Evolutionary conservation across 2,797 vertebrate genomes (phyloP), one percentile per base, ranked within the genome.

Genomic region (Syndactyla subalaris): DNA sequence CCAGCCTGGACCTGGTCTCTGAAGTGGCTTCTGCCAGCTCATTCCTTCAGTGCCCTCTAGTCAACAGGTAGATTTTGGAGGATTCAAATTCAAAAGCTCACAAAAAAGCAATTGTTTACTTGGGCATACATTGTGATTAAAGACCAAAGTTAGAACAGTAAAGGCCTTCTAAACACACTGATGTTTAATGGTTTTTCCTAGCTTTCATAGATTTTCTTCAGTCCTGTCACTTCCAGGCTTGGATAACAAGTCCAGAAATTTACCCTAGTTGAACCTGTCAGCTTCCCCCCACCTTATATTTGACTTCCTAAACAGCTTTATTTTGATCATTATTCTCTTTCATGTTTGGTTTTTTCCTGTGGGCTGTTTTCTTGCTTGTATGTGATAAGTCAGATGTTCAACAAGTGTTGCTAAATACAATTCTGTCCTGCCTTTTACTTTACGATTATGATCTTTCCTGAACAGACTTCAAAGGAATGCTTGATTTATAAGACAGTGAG

Each of bases 311-410:
- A 85, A 48, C 8, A 70, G 32, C 36, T 55, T 66, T 89, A 55
- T 88, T 94, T 76, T 85, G 34, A 36, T 88, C 2, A 23, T 76
- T 73, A 19, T 67, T 89, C 83, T 92, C 46, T 86, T 87, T 90
- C 63, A 41, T 57, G 46, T 86, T 75, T 45, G 20, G 70, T 41
- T 81, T 80, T 76, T 51, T 12, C 51, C 70, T 36, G 10, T 72
- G 46, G 21, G 36, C 59, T 66, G 41, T 92, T 81, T 90, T 49
- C 48, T 89, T 91, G 39, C 48, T 52, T 79, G 34, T 87, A 14
- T 67, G 11, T 66, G 10, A 66, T 14, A 36, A 84, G 55, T 76
- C 70, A 81, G 62, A 32, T 73, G 24, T 52, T 93, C 58, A 90
- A 39, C 61, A 72, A 30, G 22, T 88, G 68, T 66, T 77, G 63